These are phyloP conservation scores for Mimas tiliae DNA, from an alignment of 2,888 invertebrate genomes.

Conservation along the genomic window DNA sequence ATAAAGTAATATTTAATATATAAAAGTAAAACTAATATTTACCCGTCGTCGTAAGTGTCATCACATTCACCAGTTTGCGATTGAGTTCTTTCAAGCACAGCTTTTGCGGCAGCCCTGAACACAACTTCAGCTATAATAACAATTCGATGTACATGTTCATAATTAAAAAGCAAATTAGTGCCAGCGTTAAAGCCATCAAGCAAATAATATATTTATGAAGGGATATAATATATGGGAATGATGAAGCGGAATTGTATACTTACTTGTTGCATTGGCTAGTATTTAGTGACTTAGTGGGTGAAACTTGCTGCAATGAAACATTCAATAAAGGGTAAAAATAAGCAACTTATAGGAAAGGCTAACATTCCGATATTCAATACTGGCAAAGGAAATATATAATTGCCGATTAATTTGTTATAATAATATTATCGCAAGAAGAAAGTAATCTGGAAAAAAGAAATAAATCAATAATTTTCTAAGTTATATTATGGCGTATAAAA, in stretches of 20 bases:
- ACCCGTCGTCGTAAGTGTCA: slow-evolving; percentile 88
- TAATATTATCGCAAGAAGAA: slow-evolving; percentile 28
- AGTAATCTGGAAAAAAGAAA: slow-evolving; percentile 47
- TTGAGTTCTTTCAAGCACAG: slow-evolving; percentile 82
- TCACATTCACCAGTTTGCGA: slow-evolving; percentile 80
- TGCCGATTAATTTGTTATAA: slow-evolving; percentile 18
- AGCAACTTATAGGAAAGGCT: slow-evolving; percentile 64
- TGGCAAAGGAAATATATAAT: slow-evolving; percentile 27
- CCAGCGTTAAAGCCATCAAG: slow-evolving; percentile 56
- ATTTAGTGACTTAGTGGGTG: slow-evolving; percentile 84
- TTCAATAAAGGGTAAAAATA: slow-evolving; percentile 71
- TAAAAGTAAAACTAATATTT: slow-evolving; percentile 39
- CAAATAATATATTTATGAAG: slow-evolving; percentile 43
- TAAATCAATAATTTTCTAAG: slow-evolving; percentile 18
- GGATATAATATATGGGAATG: slow-evolving; percentile 37
- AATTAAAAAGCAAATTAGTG: slow-evolving; percentile 38
- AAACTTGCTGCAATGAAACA: slow-evolving; percentile 83
- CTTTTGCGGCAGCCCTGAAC: slow-evolving; percentile 83
- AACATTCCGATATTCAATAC: slow-evolving; percentile 53
- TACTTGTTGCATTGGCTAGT: slow-evolving; percentile 76
- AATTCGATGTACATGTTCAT: background rate
- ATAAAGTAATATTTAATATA: background rate
- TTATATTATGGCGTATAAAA: background rate
- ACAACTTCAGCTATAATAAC: slow-evolving; percentile 24
- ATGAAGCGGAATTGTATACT: slow-evolving; percentile 57